Evolutionary conservation across 2,797 vertebrate species (phyloP), one percentile per base, ranked within the genome.

Genomic region (Schizothorax lantsangensis): DNA sequence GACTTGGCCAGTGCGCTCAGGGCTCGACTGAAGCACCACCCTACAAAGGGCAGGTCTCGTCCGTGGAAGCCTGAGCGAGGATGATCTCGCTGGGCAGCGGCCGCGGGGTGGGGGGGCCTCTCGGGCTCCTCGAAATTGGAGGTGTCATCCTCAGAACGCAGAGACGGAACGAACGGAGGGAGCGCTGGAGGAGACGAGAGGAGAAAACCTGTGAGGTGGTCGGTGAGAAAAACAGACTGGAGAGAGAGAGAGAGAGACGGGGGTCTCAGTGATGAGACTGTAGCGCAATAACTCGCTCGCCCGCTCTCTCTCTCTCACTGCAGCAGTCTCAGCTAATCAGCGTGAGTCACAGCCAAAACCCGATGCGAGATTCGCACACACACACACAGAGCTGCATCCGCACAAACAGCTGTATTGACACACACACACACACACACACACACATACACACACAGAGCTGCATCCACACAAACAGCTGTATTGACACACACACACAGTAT

Each of bases 81-180:
- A 96, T 96, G 95, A 95, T 97, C 97, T 94, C 92, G 93, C 91
- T 93, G 93, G 96, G 96, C 95, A 95, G 97, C 94, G 93, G 95
- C 94, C 95, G 95, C 95, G 92, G 93, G 89, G 95, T 95, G 94
- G 92, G 94, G 96, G 96, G 97, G 97, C 96, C 97, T 96, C 96
- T 97, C 97, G 92, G 96, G 97, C 95, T 98, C 98, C 96, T 99
- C 97, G 94, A 99, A 99, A 99, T 99, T 98, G 95, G 98, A 99
- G 95, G 97, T 97, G 97, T 99, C 98, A 99, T 99, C 98, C 91
- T 99, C 98, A 92, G 96, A 96, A 89, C 96, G 96, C 94, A 99
- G 96, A 84, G 96, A 96, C 94, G 98, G 98, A 96, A 99, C 97
- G 94, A 99, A 99, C 92, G 98, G 98, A 92, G 98, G 98, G 95